Percentiles rank a stretch among this genome's conserved stretches.
phyloP scores from a whole-genome alignment of 2,797 vertebrate species.

The Pipistrellus nathusii region DNA sequence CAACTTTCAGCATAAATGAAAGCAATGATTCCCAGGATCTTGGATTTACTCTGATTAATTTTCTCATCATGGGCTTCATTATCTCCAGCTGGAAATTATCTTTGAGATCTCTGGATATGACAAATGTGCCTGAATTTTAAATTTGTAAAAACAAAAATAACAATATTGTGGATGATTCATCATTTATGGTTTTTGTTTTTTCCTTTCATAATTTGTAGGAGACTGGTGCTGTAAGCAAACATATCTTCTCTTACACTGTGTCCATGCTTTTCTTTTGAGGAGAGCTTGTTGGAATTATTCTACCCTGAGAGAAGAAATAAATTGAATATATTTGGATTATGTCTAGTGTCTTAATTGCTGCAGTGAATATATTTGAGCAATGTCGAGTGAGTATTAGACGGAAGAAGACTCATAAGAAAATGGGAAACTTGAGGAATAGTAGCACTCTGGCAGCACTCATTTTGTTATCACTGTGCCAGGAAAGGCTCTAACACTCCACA shows the following conservation, averaged over 20 bases:
- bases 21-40: neutral
- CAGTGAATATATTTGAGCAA: slow-evolving; percentile 37
- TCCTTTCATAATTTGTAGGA: slow-evolving; percentile 81
- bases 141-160: slow-evolving; percentile 84
- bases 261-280: slow-evolving; percentile 19
- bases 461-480: slow-evolving; percentile 53
- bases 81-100: slow-evolving; percentile 75
- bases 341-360: slow-evolving; percentile 77
- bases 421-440: neutral
- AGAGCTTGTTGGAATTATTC: slow-evolving; percentile 74
- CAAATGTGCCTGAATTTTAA: slow-evolving; percentile 61
- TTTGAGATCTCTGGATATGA: slow-evolving; percentile 76
- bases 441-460: slow-evolving; percentile 71
- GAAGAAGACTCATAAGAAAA: neutral
- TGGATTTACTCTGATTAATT: slow-evolving; percentile 80
- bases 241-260: neutral
- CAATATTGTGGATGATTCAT: slow-evolving; percentile 31
- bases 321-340: slow-evolving; percentile 67
- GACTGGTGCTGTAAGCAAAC: slow-evolving; percentile 70
- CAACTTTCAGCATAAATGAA: neutral
- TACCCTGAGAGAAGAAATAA: slow-evolving; percentile 25
- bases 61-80: slow-evolving; percentile 58
- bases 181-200: slow-evolving; percentile 69
- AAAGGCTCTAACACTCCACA: slow-evolving; percentile 70
- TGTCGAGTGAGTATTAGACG: neutral